Percentiles rank a stretch among this genome's conserved stretches.
Conservation (phyloP, 2,113 vertebrate genomes). For the Phalacrocorax brasilianus region DNA sequence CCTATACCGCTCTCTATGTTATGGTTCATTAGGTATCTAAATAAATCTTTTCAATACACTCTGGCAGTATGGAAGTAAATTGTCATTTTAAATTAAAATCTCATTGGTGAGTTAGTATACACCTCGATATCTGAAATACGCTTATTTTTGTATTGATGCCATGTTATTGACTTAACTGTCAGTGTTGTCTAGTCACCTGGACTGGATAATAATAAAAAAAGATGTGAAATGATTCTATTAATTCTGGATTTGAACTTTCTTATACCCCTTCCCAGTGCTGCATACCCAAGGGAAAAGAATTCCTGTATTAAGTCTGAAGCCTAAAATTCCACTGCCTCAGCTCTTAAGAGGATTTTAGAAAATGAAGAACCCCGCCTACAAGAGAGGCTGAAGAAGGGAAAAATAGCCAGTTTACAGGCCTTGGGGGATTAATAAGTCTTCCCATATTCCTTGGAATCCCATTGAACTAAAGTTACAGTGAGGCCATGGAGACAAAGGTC, state of each 20-base stretch:
- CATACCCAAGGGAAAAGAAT: constrained; percentile 32
- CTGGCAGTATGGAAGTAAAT: constrained; percentile 30
- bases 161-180: background rate
- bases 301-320: constrained; percentile 38
- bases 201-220: background rate
- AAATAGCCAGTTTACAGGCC: constrained; percentile 65
- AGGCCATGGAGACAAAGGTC: constrained; percentile 57
- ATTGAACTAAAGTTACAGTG: constrained; percentile 74
- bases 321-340: constrained; percentile 64
- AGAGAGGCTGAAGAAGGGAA: constrained; percentile 56
- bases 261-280: constrained; percentile 25
- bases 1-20: background rate
- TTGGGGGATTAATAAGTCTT: constrained; percentile 74
- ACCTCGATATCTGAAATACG: background rate
- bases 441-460: constrained; percentile 74
- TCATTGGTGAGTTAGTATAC: background rate
- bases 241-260: constrained; percentile 45
- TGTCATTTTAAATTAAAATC: constrained; percentile 49
- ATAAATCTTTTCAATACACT: constrained; percentile 28
- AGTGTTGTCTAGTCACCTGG: constrained; percentile 8
- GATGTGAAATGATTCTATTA: background rate
- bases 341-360: constrained; percentile 59
- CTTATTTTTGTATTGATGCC: background rate
- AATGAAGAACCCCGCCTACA: constrained; percentile 31
- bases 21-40: constrained; percentile 27